Evolutionary conservation across 1,140 invertebrate genomes (phyloP), one percentile per base, ranked within the genome.

Genomic region (Parapsyche elsis): DNA sequence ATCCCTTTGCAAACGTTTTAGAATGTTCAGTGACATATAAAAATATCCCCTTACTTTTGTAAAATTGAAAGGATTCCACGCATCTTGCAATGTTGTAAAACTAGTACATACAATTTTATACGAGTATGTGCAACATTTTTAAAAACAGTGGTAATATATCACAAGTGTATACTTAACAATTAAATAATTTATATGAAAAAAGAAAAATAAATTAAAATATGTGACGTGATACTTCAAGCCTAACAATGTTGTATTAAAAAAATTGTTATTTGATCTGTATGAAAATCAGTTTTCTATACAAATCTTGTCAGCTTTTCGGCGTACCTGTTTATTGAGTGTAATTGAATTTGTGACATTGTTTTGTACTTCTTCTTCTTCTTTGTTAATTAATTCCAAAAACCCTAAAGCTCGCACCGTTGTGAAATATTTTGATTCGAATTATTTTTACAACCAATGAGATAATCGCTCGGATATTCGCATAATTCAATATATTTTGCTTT

Each of bases 311-410:
- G 19, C 16, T 61, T 61, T 61, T 9, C 0, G 57, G 57, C 21
- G 21, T 61, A 61, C 57, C 57, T 61, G 57, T 61, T 61, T 61
- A 61, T 61, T 61, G 16, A 19, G 19, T 61, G 57, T 61, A 61
- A 61, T 61, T 19, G 21, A 61, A 19, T 61, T 61, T 53, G 49
- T 16, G 49, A 53, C 49, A 53, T 53, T 53, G 49, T 53, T 61
- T 61, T 21, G 57, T 61, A 61, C 57, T 61, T 61, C 57, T 61
- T 61, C 57, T 0, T 61, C 57, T 38, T 38, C 30, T 38, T 38
- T 38, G 57, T 61, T 61, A 61, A 61, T 21, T 21, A 61, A 61
- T 61, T 61, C 57, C 16, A 61, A 61, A 53, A 61, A 61, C 57
- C 19, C 57, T 61, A 9, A 19, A 21, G 16, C 16, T 1, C 5